Percentiles rank a stretch among this genome's conserved stretches.
phyloP scores from a whole-genome alignment of 1,140 invertebrate genomes.

The Epicauta chinensis region DNA sequence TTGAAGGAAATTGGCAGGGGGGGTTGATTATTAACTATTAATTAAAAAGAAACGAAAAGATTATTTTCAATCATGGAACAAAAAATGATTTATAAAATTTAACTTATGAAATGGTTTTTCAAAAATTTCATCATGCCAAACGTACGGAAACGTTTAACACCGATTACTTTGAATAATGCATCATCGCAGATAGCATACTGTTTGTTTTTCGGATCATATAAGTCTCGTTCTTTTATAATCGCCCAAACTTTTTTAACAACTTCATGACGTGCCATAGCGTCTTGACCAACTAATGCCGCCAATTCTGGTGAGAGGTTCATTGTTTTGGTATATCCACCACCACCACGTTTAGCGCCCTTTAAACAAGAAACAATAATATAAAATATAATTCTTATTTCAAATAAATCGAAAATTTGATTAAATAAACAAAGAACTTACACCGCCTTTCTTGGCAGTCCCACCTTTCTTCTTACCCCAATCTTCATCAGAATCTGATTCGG shows the following conservation, averaged over 20 bases:
- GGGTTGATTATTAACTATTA: too few relatives aligned
- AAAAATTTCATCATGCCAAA: slow-evolving; percentile 95
- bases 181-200: slow-evolving; percentile 92
- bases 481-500: slow-evolving; percentile 68
- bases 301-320: slow-evolving; percentile 81
- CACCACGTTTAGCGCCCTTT: slow-evolving; percentile 46
- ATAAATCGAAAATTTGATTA: too few relatives aligned
- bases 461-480: slow-evolving; percentile 64
- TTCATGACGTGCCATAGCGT: slow-evolving; percentile 82
- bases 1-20: too few relatives aligned
- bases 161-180: slow-evolving; percentile 81
- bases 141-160: slow-evolving; percentile 81
- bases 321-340: slow-evolving; percentile 72
- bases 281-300: slow-evolving; percentile 76
- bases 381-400: neutral
- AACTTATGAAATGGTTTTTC: slow-evolving; percentile 78
- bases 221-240: slow-evolving; percentile 85
- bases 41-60: neutral
- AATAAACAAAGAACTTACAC: slow-evolving; percentile 29
- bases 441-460: slow-evolving; percentile 43
- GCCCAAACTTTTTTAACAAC: slow-evolving; percentile 90
- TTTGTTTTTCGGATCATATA: slow-evolving; percentile 91
- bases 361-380: slow-evolving; percentile 3
- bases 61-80: neutral
- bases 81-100: neutral